A percentile compares a stretch with the other conserved stretches of the same genome.
Evolutionary conservation across 1,140 invertebrate genomes (phyloP).

Genomic region (Teleogryllus occipitalis): DNA sequence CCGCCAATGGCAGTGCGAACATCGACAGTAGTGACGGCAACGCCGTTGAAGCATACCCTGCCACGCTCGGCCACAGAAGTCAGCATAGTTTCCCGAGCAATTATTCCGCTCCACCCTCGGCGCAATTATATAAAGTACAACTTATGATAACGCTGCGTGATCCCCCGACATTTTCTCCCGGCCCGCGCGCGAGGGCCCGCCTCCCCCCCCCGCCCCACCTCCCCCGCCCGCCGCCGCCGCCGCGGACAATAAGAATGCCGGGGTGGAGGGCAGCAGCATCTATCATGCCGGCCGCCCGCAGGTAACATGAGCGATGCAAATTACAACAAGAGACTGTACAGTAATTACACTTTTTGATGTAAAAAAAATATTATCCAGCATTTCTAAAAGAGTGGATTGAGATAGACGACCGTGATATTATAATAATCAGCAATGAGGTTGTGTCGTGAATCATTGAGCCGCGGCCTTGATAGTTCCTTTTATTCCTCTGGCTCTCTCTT

Average conservation of each 20-base stretch:
- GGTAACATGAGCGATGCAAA: constrained; percentile 25
- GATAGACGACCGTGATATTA: constrained; percentile 25
- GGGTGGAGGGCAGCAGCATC: constrained; percentile 16
- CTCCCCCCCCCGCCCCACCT: constrained; percentile 20
- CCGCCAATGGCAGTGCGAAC: no score
- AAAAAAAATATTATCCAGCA: constrained; percentile 19
- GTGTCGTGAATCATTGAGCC: constrained; percentile 23
- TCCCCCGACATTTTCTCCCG: constrained; percentile 21
- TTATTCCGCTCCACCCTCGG: constrained; percentile 21
- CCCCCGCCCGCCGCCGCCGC: constrained; percentile 14
- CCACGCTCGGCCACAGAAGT: constrained; percentile 16
- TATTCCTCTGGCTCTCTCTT: constrained; percentile 5
- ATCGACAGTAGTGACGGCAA: no score
- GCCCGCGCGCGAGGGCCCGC: neutral
- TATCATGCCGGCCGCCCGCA: constrained; percentile 20
- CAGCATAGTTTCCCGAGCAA: constrained; percentile 20
- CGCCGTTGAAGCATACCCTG: no score
- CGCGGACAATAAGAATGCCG: constrained; percentile 11
- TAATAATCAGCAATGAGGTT: constrained; percentile 25
- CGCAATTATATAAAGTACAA: constrained; percentile 25
- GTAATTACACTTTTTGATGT: constrained; percentile 24
- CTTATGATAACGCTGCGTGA: constrained; percentile 23
- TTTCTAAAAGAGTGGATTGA: constrained; percentile 21
- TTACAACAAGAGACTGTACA: constrained; percentile 25
- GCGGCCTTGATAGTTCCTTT: neutral